Conservation (phyloP, 1,140 invertebrate species). For the Zaprionus davidi region DNA sequence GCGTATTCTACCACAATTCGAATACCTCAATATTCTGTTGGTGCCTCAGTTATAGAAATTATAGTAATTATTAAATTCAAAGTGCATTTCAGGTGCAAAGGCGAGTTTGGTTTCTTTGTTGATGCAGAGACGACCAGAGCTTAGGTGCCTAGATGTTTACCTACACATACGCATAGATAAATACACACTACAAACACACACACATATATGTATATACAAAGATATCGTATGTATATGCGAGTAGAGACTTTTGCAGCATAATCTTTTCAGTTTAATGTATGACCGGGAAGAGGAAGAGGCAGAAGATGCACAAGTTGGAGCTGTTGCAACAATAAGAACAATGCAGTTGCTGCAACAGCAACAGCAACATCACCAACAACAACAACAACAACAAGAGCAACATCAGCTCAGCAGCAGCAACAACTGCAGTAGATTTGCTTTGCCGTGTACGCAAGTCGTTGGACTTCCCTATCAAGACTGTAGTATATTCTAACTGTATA, state of each 20-base stretch:
- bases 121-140: neutral
- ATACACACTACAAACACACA: slow-evolving; percentile 1
- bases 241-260: slow-evolving; percentile 26
- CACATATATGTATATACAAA: slow-evolving; percentile 6
- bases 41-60: neutral
- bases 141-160: neutral
- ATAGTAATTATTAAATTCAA: neutral
- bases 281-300: slow-evolving; percentile 34
- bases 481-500: slow-evolving; percentile 46
- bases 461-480: slow-evolving; percentile 66
- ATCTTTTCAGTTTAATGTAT: slow-evolving; percentile 52
- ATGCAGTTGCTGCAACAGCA: slow-evolving; percentile 41
- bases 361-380: neutral
- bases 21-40: neutral
- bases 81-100: neutral
- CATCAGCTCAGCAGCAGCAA: slow-evolving; percentile 46
- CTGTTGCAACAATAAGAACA: slow-evolving; percentile 57
- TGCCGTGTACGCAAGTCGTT: slow-evolving; percentile 49
- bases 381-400: slow-evolving; percentile 48
- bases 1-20: neutral
- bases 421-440: slow-evolving; percentile 55
- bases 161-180: neutral
- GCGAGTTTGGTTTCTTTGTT: neutral
- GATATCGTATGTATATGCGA: neutral
- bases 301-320: slow-evolving; percentile 21